Conservation (phyloP, 2,797 vertebrate genomes). For the Centroberyx gerrardi region DNA sequence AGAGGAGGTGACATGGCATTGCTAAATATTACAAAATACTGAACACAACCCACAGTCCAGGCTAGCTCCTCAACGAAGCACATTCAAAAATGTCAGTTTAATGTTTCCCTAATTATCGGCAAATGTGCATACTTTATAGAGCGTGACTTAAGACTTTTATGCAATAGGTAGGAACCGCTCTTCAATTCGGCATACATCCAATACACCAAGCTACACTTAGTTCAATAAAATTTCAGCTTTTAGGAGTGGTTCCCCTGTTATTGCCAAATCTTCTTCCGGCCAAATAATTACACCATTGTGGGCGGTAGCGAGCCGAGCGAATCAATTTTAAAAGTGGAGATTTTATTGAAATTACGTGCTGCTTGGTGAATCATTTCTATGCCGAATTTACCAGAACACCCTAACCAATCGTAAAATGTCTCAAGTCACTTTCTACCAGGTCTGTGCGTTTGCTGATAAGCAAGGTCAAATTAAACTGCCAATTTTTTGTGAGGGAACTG, state of each 20-base stretch:
- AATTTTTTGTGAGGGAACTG: neutral
- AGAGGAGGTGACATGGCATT: neutral
- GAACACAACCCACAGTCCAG: neutral
- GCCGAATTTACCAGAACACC: slow-evolving; percentile 25
- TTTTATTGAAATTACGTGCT: no score
- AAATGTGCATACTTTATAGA: no score
- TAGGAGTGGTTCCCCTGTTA: neutral
- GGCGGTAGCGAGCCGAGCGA: neutral
- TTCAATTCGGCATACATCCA: neutral
- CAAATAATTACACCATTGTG: no score
- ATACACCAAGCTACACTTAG: neutral
- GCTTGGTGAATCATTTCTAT: no score
- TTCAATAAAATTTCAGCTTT: neutral
- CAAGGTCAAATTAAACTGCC: neutral
- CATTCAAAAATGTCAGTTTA: neutral
- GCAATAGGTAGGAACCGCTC: no score
- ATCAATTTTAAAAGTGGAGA: neutral
- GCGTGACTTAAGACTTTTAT: no score
- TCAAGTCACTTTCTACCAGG: accelerated
- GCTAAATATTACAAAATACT: neutral
- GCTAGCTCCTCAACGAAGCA: no score
- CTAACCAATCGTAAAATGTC: accelerated
- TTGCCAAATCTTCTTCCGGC: no score
- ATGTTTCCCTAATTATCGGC: no score
- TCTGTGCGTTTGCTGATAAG: accelerated